phyloP scores from a whole-genome alignment of 2,113 vertebrate species.

The Semnornis frantzii region DNA sequence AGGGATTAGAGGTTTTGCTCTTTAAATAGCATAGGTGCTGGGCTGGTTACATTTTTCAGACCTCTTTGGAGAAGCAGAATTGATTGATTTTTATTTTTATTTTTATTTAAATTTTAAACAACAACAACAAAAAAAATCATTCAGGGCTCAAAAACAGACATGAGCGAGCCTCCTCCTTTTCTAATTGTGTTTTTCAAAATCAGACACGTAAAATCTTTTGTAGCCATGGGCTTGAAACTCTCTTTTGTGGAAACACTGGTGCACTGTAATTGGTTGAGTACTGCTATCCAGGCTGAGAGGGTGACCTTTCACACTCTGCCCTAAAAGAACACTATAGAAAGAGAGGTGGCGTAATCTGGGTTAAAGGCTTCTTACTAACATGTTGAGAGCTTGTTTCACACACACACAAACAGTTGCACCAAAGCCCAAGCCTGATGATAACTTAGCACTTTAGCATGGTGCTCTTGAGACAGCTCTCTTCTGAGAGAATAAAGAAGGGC shows the following conservation, averaged over 20 bases:
- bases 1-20: constrained; percentile 21
- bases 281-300: constrained; percentile 88
- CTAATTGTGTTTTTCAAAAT: constrained; percentile 64
- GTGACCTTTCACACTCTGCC: constrained; percentile 88
- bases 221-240: constrained; percentile 70
- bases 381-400: constrained; percentile 86
- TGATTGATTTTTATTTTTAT: not conserved
- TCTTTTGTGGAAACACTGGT: constrained; percentile 81
- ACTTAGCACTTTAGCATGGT: constrained; percentile 80
- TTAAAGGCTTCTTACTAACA: constrained; percentile 92
- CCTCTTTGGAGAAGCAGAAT: constrained; percentile 28
- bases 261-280: constrained; percentile 89
- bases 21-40: constrained; percentile 14
- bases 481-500: constrained; percentile 73
- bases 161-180: constrained; percentile 26
- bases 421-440: constrained; percentile 79
- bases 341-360: constrained; percentile 87
- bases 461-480: constrained; percentile 83
- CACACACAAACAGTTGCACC: constrained; percentile 84
- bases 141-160: constrained; percentile 17
- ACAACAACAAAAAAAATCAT: constrained; percentile 43
- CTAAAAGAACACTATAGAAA: constrained; percentile 88
- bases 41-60: not conserved
- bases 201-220: constrained; percentile 81
- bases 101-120: not conserved